phyloP scores from a whole-genome alignment of 2,888 invertebrate species.

The Deroplatys truncata region DNA sequence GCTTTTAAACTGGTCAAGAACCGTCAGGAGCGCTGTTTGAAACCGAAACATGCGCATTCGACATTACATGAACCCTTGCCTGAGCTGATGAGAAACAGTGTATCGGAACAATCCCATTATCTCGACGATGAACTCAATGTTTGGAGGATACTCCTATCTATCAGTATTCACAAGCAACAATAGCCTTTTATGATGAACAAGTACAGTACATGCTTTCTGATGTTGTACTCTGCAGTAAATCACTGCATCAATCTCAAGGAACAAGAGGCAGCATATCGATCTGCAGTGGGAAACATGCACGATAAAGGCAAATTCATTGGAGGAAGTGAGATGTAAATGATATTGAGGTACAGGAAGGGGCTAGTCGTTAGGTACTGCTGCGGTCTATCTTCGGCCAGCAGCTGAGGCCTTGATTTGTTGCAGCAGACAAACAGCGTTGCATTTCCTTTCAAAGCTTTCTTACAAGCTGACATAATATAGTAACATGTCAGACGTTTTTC shows the following conservation, averaged over 20 bases:
- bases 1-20: too few species aligned
- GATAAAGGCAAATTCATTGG: neutral
- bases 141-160: too few species aligned
- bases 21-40: too few species aligned
- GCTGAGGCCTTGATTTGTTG: neutral
- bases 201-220: neutral
- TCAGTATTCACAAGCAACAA: too few species aligned
- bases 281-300: neutral
- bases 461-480: too few species aligned
- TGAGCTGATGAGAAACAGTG: too few species aligned
- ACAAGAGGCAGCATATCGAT: neutral
- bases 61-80: too few species aligned
- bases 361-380: neutral
- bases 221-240: neutral
- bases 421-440: neutral
- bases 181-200: neutral
- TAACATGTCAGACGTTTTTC: too few species aligned
- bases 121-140: too few species aligned
- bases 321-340: neutral
- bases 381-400: neutral
- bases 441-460: too few species aligned
- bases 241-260: neutral
- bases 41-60: too few species aligned
- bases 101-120: too few species aligned
- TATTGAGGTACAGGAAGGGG: neutral